Evolutionary conservation across 1,140 invertebrate genomes (phyloP), one percentile per base, ranked within the genome.

Genomic region (Phthorimaea operculella): DNA sequence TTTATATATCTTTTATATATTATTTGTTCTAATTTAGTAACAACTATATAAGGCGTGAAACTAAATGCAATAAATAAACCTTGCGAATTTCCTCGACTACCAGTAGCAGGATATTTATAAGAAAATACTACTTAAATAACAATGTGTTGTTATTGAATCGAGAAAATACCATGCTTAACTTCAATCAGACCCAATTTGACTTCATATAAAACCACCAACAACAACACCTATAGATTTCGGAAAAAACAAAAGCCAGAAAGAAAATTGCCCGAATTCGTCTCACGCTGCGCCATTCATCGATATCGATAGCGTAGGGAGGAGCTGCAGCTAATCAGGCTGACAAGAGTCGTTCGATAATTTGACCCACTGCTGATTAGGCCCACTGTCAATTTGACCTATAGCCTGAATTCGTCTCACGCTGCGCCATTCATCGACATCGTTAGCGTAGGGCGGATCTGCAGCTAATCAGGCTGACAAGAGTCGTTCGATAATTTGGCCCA

Each of bases 221-320:
- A 47, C 44, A 47, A 47, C 39, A 42, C 39, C 44, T 51, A 59
- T 59, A 47, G 53, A 59, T 54, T 59, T 33, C 57, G 17, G 48
- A 51, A 51, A 55, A 59, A 57, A 60, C 55, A 63, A 60, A 64
- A 56, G 48, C 58, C 45, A 55, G 21, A 77, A 78, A 69, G 72
- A 76, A 47, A 60, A 61, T 54, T 58, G 54, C 51, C 33, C 54
- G 18, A 56, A 59, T 39, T 45, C 33, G 10, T 16, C 53, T 58
- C 61, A 54, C 42, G 61, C 58, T 52, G 61, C 6, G 49, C 42
- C 52, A 59, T 63, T 63, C 52, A 53, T 44, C 33, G 18, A 58
- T 18, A 34, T 52, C 16, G 44, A 50, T 42, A 50, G 44, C n/a
- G 6, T 14, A 50, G 17, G 48, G 48, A 12, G 48, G 48, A 47